Evolutionary conservation across 2,888 invertebrate genomes (phyloP), one percentile per base, ranked within the genome.

Genomic region (Sarcophaga caerulescens): DNA sequence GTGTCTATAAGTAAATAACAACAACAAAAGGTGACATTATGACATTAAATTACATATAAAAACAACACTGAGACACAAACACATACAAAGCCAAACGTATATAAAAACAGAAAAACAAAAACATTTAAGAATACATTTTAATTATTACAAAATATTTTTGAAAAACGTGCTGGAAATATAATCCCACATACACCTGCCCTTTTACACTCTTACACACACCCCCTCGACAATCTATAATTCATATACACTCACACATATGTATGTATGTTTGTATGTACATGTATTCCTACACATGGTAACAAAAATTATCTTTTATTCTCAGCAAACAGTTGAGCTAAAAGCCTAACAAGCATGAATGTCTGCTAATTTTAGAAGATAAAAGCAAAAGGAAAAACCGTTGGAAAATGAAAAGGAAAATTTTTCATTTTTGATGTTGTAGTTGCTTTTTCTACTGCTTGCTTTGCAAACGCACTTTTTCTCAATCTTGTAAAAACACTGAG

Each of bases 171-270:
- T 35, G 35, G 1, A 35, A 35, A 35, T 35, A 35, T 35, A 35
- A 35, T 35, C 35, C 70, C 76, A 80, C 47, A 77, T 77, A 82
- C 75, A 77, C 65, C 47, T 77, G 74, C 47, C 45, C 19, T 65
- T 11, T 63, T 3, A 76, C 76, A 70, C 8, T 47, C 23, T 60
- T 21, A 69, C 47, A 74, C 25, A 80, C 80, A 87, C 77, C 83
- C 59, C 23, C 4, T 65, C 52, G 81, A n/a, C 44, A 44, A 59
- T 60, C 69, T 25, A 12, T 60, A 52, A 35, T 17, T 3, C 59
- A 23, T 8, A 17, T 14, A 85, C 87, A 85, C 71, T 74, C 84
- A 86, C 85, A 80, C 35, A 35, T 35, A 35, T 10, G 2, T 11
- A 83, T 84, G 70, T 19, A 71, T 59, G 70, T 14, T 52, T 19